Evolutionary conservation across 2,888 invertebrate species (phyloP), one percentile per base, ranked within the genome.

Genomic region (Oscheius sp.): DNA sequence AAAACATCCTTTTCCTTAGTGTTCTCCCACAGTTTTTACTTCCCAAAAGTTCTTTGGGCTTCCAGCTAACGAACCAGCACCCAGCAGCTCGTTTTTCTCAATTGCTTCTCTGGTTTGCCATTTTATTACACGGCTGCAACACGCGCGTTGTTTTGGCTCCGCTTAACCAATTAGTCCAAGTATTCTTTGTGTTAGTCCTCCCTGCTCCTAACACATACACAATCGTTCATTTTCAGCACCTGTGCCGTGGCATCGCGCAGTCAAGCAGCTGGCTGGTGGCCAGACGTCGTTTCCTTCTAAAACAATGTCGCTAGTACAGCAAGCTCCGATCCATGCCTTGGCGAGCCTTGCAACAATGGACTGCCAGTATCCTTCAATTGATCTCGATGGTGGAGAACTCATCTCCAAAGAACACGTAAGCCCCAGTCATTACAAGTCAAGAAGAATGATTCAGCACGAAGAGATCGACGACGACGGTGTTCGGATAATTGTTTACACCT

Each of bases 381-480:
- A 87, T 76, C 75, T 85, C 33, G 82, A 87, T 48, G 87, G 86
- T 9, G 87, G 87, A 29, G 79, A 77, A 11, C 66, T 86, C 35
- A 70, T 82, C 33, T 77, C 75, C 58, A 77, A 83, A 32, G 78
- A 81, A 47, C 81, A 86, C 83, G 86, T 86, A 71, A 57, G 32
- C n/a, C 2, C 50, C 32, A 21, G 13, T 11, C 29, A 11, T 13
- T 50, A 11, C 9, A 50, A 50, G 13, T 50, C 50, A 50, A 50
- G 11, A 33, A 32, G 29, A 32, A 29, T 58, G 21, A 5, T 83
- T 65, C 78, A 88, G 88, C 77, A 79, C 60, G 88, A 88, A 74
- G 88, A 88, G 63, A 82, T 86, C 42, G 88, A 88, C 63, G 83
- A 85, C 32, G 88, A 88, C 71, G 85, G 84, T 5, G 84, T 82